Percentiles rank a stretch among this genome's conserved stretches.
Conservation (phyloP, 1,140 invertebrate species). For the Macrotrachela quadricornifera region DNA sequence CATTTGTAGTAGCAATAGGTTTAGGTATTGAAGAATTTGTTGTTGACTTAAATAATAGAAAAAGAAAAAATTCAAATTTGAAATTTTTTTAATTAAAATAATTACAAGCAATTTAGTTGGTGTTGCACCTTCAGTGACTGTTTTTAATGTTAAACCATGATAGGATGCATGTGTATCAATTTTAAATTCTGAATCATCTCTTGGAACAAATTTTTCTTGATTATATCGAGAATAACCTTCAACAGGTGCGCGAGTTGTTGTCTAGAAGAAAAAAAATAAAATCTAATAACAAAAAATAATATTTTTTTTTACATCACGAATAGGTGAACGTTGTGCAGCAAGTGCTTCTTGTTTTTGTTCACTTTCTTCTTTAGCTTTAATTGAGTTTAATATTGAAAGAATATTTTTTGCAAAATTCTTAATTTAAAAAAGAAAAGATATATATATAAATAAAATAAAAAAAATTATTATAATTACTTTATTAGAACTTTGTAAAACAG, state of each 20-base stretch:
- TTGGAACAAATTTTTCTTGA: slow-evolving; percentile 80
- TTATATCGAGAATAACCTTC: slow-evolving; percentile 84
- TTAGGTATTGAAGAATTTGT: not conserved
- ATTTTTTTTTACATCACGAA: not conserved
- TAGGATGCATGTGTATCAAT: slow-evolving; percentile 93
- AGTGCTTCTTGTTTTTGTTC: slow-evolving; percentile 18
- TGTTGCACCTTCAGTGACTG: slow-evolving; percentile 66
- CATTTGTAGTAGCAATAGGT: not conserved
- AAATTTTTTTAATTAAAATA: slow-evolving; percentile 12
- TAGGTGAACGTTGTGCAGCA: not conserved
- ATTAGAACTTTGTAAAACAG: slow-evolving; percentile 76
- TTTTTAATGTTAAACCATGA: slow-evolving; percentile 88
- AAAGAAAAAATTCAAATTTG: too few relatives aligned
- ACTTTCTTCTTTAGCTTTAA: slow-evolving; percentile 78
- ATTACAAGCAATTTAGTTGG: slow-evolving; percentile 36
- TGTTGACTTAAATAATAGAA: not conserved
- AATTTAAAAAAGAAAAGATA: slow-evolving; percentile 26
- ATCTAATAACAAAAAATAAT: not conserved
- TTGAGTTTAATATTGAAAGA: slow-evolving; percentile 66
- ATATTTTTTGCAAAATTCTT: slow-evolving; percentile 74
- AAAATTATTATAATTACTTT: slow-evolving; percentile 43
- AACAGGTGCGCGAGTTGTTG: slow-evolving; percentile 25
- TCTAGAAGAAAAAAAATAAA: not conserved
- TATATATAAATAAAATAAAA: not conserved
- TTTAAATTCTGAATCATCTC: slow-evolving; percentile 89